Percentiles rank a stretch among this genome's conserved stretches.
These are phyloP conservation scores for Cyclina sinensis DNA, from an alignment of 1,140 invertebrate genomes.

Conservation along the genomic window DNA sequence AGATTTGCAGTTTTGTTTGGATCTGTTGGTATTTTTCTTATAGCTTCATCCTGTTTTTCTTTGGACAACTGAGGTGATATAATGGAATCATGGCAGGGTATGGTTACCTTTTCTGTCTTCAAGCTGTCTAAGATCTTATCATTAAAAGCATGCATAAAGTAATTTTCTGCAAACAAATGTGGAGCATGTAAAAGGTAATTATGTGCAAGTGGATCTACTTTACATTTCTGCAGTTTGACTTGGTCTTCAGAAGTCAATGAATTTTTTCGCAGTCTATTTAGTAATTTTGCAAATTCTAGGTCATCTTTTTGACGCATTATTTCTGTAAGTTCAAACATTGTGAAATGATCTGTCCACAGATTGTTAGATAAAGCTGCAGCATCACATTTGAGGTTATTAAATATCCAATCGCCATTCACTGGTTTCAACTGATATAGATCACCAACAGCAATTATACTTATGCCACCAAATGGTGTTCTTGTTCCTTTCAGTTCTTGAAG, in stretches of 20 bases:
- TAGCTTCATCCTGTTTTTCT: slow-evolving; percentile 13
- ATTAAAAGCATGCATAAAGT: slow-evolving; percentile 48
- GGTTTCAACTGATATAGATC: too few species aligned
- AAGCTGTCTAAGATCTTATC: slow-evolving; percentile 15
- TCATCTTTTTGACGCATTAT: slow-evolving; percentile 61
- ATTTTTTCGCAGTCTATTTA: slow-evolving; percentile 49
- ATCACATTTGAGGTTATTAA: too few species aligned
- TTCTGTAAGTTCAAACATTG: slow-evolving; percentile 49
- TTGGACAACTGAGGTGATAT: slow-evolving; percentile 29
- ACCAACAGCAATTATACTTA: neutral
- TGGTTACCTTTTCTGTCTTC: neutral
- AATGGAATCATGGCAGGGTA: slow-evolving; percentile 40
- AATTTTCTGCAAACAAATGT: too few species aligned
- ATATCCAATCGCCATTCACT: slow-evolving; percentile 2
- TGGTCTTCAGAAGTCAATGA: neutral
- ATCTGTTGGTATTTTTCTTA: slow-evolving; percentile 27
- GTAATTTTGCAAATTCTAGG: slow-evolving; percentile 53
- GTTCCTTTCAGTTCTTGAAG: too few species aligned
- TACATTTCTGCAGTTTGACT: neutral
- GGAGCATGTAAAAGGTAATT: slow-evolving; percentile 12
- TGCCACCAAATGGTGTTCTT: slow-evolving; percentile 23
- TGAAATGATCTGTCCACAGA: slow-evolving; percentile 52
- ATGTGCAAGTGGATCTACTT: neutral
- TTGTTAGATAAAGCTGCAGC: too few species aligned
- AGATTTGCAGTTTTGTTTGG: slow-evolving; percentile 23